Evolutionary conservation across 2,888 invertebrate species (phyloP).

Genomic region (Phasia obesa): DNA sequence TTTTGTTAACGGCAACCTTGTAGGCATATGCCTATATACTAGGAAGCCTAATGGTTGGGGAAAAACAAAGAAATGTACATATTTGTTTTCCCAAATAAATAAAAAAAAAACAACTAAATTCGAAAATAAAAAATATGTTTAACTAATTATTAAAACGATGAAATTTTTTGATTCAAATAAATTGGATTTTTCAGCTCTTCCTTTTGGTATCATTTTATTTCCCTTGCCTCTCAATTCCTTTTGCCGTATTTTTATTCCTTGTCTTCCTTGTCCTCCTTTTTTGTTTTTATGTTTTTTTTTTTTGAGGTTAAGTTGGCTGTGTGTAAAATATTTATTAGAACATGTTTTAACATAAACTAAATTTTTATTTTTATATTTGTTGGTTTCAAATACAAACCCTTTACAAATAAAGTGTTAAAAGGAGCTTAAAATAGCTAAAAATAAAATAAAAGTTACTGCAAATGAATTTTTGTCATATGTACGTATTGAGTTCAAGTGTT

Average conservation of each 20-base stretch:
- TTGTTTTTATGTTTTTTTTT: slow-evolving; percentile 32
- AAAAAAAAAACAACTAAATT: slow-evolving; percentile 64
- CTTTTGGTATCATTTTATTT: neutral
- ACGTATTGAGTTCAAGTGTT: slow-evolving; percentile 61
- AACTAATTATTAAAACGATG: neutral
- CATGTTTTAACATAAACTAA: slow-evolving; percentile 53
- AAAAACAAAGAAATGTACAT: neutral
- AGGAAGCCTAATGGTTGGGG: slow-evolving; percentile 5
- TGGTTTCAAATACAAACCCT: slow-evolving; percentile 29
- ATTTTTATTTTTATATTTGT: slow-evolving; percentile 6
- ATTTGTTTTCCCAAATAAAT: neutral
- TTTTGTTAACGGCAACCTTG: slow-evolving; percentile 62
- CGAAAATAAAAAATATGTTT: neutral
- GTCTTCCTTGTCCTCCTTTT: slow-evolving; percentile 44
- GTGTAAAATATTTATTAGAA: slow-evolving; percentile 57
- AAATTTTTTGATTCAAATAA: neutral
- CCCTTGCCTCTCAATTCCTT: neutral
- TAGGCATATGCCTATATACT: slow-evolving; percentile 15
- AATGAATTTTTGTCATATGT: slow-evolving; percentile 14
- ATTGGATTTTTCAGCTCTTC: slow-evolving; percentile 1
- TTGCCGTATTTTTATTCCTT: slow-evolving; percentile 50
- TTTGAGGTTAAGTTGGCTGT: slow-evolving; percentile 69
- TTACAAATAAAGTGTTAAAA: slow-evolving; percentile 53
- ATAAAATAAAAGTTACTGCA: slow-evolving; percentile 28
- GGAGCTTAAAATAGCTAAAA: slow-evolving; percentile 37